Percentiles rank a stretch among this genome's conserved stretches.
Evolutionary conservation across 2,888 invertebrate genomes (phyloP).

Genomic region (Kryphioiulus occultus): DNA sequence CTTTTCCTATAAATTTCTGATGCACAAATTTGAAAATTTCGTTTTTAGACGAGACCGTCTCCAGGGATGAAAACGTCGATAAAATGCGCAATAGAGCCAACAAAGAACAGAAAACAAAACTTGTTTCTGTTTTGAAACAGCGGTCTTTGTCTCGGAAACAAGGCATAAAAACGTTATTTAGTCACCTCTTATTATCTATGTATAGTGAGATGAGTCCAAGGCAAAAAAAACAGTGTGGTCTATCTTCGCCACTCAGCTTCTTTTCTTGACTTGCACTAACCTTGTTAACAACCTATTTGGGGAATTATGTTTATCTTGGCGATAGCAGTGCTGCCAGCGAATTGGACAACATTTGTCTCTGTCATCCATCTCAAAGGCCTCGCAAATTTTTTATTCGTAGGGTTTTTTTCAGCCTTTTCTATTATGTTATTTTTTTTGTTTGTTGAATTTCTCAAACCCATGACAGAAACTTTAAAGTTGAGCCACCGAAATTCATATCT

Average conservation of each 20-base stretch:
- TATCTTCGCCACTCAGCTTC: conserved; percentile 33
- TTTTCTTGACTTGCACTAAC: conserved; percentile 14
- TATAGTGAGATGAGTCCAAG: not conserved
- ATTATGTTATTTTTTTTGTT: conserved; percentile 23
- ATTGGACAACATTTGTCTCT: conserved; percentile 50
- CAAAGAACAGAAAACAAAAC: not conserved
- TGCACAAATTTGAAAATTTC: conserved; percentile 17
- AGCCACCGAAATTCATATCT: not conserved
- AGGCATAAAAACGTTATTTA: conserved; percentile 23
- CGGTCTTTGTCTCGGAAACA: not conserved
- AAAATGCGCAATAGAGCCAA: not conserved
- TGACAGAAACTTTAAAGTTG: conserved; percentile 20
- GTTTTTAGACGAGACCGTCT: conserved; percentile 1
- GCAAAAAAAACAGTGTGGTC: not conserved
- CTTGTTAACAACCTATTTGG: conserved; percentile 50
- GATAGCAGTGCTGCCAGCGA: conserved; percentile 39
- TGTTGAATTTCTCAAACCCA: not conserved
- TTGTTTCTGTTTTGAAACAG: not conserved
- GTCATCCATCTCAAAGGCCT: conserved; percentile 45
- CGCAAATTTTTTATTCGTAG: not conserved
- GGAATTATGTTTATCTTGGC: conserved; percentile 49
- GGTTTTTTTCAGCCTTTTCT: not conserved
- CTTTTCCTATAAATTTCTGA: not conserved
- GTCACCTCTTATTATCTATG: conserved; percentile 13
- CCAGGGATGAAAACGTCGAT: conserved; percentile 1